Conservation (phyloP, 2,888 invertebrate genomes). For the Polia nebulosa region DNA sequence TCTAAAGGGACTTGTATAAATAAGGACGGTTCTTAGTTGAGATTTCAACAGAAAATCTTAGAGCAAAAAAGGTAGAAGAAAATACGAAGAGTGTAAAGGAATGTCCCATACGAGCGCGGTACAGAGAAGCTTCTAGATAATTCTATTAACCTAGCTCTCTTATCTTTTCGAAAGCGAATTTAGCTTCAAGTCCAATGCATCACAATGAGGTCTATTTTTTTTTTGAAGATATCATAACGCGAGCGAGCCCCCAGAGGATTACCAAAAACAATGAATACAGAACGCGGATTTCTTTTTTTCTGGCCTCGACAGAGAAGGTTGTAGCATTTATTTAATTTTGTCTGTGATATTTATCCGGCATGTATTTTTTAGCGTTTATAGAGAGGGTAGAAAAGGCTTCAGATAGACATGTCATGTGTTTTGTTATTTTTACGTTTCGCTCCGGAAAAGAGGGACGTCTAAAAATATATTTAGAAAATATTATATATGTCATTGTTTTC, state of each 20-base stretch:
- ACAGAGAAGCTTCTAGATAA: slow-evolving; percentile 47
- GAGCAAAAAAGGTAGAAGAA: slow-evolving; percentile 15
- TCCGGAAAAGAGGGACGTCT: slow-evolving; percentile 20
- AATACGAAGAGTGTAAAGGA: background rate
- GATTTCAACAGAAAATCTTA: slow-evolving; percentile 24
- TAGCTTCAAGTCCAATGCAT: slow-evolving; percentile 68
- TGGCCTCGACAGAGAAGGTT: slow-evolving; percentile 25
- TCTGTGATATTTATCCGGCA: slow-evolving; percentile 60
- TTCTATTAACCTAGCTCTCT: slow-evolving; percentile 57
- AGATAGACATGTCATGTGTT: slow-evolving; percentile 31
- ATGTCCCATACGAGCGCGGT: slow-evolving; percentile 25
- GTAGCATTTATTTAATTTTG: slow-evolving; percentile 64
- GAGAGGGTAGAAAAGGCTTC: slow-evolving; percentile 45
- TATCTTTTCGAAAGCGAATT: slow-evolving; percentile 54
- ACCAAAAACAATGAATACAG: slow-evolving; percentile 75
- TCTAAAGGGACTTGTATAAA: background rate
- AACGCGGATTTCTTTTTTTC: slow-evolving; percentile 65
- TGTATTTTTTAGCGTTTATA: slow-evolving; percentile 55
- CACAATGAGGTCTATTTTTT: slow-evolving; percentile 71
- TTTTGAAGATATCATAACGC: slow-evolving; percentile 70
- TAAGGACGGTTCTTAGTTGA: slow-evolving; percentile 4
- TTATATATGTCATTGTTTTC: slow-evolving; percentile 7
- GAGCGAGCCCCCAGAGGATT: slow-evolving; percentile 66
- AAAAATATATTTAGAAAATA: slow-evolving; percentile 22
- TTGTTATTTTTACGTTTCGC: slow-evolving; percentile 26